Evolutionary conservation across 2,113 vertebrate genomes (phyloP), one percentile per base, ranked within the genome.

Genomic region (Beaufortia kweichowensis): DNA sequence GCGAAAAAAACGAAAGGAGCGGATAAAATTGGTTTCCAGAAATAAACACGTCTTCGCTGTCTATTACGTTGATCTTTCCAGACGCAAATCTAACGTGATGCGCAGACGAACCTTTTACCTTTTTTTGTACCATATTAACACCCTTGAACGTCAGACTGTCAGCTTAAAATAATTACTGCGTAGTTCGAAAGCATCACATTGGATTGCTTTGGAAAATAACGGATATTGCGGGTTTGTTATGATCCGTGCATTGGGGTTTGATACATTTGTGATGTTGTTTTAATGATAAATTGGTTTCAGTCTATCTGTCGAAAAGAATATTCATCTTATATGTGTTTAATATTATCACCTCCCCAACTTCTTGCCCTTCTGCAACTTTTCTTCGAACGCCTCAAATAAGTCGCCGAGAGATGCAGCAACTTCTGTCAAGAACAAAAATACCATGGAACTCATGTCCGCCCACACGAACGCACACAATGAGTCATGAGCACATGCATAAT

Each of bases 381-480:
- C 24, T 17, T 17, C 14, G 2, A 70, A 24, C 23, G 12, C 23
- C n/a, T 56, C 24, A 50, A 48, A 43, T 19, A 29, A 15, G 5
- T 14, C 57, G 53, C n/a, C 31, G 56, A 61, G 64, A 60, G 55
- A 68, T 68, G 56, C 66, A 61, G 55, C 46, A 65, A 64, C 7
- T 46, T 81, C 53, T 76, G 63, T 69, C 75, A 74, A 15, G 79
- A 81, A 81, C 60, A 67, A 81, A 64, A 77, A 77, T 79, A 79
- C 66, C 79, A 57, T 67, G 64, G 57, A 72, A 35, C 61, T 61
- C 50, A 59, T 60, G 24, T 62, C 43, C 76, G 56, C 43, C 28
- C 70, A 81, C 79, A 74, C 79, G 70, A 76, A 75, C 56, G 66
- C 55, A 66, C 31, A 53, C 60, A 72, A 23, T 72, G 57, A 76